Evolutionary conservation across 1,140 invertebrate genomes (phyloP).

Genomic region (Manduca sexta): DNA sequence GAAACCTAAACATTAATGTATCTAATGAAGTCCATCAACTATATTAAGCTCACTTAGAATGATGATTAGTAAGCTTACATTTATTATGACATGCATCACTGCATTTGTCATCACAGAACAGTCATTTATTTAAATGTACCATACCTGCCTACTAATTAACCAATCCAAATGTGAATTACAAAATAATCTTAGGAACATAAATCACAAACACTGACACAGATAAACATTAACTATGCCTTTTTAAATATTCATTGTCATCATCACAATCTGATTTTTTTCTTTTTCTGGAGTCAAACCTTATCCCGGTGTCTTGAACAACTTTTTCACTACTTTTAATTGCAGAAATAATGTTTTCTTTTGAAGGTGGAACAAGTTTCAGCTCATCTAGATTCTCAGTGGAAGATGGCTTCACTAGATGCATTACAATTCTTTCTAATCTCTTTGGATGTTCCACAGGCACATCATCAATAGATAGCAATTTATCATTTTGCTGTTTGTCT

Average conservation of each 20-base stretch:
- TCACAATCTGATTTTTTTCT: conserved; percentile 46
- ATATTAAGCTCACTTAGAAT: too few species aligned
- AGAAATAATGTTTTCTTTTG: conserved; percentile 60
- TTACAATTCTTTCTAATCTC: conserved; percentile 79
- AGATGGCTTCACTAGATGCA: conserved; percentile 78
- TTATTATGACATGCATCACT: too few species aligned
- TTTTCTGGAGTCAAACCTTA: conserved; percentile 59
- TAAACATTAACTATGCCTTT: conserved; percentile 40
- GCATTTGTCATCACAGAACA: too few species aligned
- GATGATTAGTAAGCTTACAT: too few species aligned
- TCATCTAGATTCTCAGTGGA: conserved; percentile 51
- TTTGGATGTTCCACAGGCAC: conserved; percentile 78
- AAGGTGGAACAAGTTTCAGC: conserved; percentile 54
- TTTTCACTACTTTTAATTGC: conserved; percentile 65
- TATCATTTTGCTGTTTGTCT: conserved; percentile 46
- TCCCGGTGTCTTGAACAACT: conserved; percentile 55
- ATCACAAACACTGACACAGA: conserved; percentile 16
- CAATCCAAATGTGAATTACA: neutral
- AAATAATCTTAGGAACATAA: conserved; percentile 22
- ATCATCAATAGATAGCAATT: conserved; percentile 46
- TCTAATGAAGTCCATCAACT: too few species aligned
- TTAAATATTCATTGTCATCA: conserved; percentile 43
- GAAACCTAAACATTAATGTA: too few species aligned
- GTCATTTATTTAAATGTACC: too few species aligned
- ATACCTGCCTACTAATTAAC: too few species aligned